Evolutionary conservation across 2,888 invertebrate genomes (phyloP).

Genomic region (Hydrotaea cyrtoneurina): DNA sequence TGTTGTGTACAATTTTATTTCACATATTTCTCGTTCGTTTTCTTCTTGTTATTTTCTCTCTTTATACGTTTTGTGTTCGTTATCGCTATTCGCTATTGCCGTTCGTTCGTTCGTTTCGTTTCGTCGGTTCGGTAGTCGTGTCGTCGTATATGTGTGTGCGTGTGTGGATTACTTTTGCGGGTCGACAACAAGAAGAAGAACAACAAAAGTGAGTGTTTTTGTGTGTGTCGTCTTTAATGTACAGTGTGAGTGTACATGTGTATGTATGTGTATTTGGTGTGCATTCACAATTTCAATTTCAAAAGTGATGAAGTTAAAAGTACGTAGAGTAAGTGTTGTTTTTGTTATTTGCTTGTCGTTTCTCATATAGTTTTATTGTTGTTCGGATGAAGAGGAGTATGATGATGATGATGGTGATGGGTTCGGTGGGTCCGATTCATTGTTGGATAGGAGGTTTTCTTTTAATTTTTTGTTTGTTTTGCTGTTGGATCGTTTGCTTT

Average conservation of each 20-base stretch:
- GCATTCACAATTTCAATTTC: constrained; percentile 18
- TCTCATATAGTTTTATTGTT: constrained; percentile 14
- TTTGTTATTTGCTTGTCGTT: constrained; percentile 16
- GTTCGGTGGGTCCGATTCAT: constrained; percentile 20
- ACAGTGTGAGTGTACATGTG: constrained; percentile 18
- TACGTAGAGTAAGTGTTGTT: constrained; percentile 25
- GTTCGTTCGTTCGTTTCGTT: constrained; percentile 8
- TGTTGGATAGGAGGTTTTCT: constrained; percentile 18
- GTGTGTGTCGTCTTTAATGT: constrained; percentile 38
- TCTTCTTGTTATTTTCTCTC: constrained; percentile 42
- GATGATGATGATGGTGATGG: not conserved
- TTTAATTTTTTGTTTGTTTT: no score
- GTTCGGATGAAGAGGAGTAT: not conserved
- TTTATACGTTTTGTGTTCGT: constrained; percentile 14
- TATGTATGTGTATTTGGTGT: not conserved
- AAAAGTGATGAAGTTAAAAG: constrained; percentile 17
- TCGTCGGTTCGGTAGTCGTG: no score
- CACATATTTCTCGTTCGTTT: constrained; percentile 41
- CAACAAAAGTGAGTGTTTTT: constrained; percentile 25
- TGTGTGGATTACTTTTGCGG: constrained; percentile 20
- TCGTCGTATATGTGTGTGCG: not conserved
- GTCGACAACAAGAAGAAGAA: not conserved
- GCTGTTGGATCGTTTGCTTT: not conserved
- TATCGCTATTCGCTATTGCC: constrained; percentile 25
- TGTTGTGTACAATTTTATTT: constrained; percentile 47